Percentiles rank a stretch among this genome's conserved stretches.
These are phyloP conservation scores for Calameuta filiformis DNA, from an alignment of 2,888 invertebrate genomes.

Conservation along the genomic window DNA sequence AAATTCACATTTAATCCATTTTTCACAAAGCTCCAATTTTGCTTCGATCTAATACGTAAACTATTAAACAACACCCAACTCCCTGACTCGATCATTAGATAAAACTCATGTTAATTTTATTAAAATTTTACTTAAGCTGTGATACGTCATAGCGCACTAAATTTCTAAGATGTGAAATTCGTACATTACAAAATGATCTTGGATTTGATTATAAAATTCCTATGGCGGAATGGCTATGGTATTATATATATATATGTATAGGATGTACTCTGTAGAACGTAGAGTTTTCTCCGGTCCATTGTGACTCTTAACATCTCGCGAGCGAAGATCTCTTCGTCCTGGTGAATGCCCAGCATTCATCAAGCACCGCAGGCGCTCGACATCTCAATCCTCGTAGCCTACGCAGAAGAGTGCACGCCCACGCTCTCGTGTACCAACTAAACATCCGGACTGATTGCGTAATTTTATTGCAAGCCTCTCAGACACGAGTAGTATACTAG, in stretches of 20 bases:
- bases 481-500: not conserved
- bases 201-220: not conserved
- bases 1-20: not conserved
- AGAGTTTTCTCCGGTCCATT: not conserved
- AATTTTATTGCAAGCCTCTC: constrained; percentile 20
- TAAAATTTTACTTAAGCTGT: not conserved
- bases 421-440: constrained; percentile 41
- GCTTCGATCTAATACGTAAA: not conserved
- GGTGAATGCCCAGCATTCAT: constrained; percentile 62
- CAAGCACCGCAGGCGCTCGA: constrained; percentile 64
- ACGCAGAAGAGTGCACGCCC: constrained; percentile 53
- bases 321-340: constrained; percentile 57
- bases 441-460: constrained; percentile 34
- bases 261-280: not conserved
- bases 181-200: not conserved
- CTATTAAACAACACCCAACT: too few species aligned
- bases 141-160: not conserved
- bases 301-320: constrained; percentile 19
- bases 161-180: not conserved
- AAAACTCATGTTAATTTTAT: not conserved
- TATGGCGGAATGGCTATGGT: not conserved
- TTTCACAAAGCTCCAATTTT: not conserved
- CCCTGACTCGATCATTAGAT: too few species aligned
- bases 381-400: constrained; percentile 63
- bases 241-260: not conserved